A percentile compares a stretch with the other conserved stretches of the same genome.
Evolutionary conservation across 53 echinoderm and acorn worm genomes (phyloP).

Genomic region (Actinopyga echinites): DNA sequence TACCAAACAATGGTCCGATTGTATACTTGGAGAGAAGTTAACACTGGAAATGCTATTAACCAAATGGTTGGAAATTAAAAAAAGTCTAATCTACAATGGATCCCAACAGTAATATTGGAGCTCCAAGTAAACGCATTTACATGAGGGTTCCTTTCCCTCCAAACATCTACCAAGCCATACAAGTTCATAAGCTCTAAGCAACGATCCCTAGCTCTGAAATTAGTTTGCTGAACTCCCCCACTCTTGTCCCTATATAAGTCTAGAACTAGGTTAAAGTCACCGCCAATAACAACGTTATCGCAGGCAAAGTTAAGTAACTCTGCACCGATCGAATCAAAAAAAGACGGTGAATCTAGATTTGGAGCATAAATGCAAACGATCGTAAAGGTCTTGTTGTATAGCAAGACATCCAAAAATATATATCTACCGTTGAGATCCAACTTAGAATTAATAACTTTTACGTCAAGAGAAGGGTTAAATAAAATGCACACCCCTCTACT

Average conservation of each 20-base stretch:
- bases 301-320: neutral
- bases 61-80: neutral
- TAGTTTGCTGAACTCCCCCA: neutral
- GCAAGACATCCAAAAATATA: too few species aligned
- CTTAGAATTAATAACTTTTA: too few species aligned
- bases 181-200: neutral
- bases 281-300: neutral
- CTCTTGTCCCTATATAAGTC: neutral
- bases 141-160: constrained; percentile 19
- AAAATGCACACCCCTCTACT: neutral
- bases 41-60: neutral
- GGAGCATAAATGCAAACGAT: neutral
- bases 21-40: neutral
- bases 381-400: neutral
- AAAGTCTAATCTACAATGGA: constrained; percentile 16
- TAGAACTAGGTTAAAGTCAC: constrained; percentile 8
- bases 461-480: neutral
- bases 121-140: constrained; percentile 7
- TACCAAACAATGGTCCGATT: neutral
- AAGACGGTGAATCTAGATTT: neutral
- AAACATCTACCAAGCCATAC: constrained; percentile 20
- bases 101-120: neutral
- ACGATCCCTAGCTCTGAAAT: neutral
- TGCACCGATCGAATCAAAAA: neutral
- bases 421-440: too few species aligned